Conservation (phyloP, 2,113 vertebrate species). For the Progne subis region DNA sequence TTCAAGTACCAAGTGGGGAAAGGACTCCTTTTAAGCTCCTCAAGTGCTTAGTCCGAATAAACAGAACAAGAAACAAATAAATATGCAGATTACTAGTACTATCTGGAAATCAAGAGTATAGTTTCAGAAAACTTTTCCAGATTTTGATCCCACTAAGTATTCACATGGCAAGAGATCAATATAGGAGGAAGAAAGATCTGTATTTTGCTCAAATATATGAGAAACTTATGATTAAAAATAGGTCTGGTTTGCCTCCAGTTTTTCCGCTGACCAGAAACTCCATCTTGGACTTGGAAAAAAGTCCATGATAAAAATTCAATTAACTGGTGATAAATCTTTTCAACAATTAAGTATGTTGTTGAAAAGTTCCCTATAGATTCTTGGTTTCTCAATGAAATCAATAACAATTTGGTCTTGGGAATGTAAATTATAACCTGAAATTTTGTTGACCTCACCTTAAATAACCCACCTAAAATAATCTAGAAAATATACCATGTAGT, state of each 20-base stretch:
- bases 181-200: neutral
- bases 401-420: neutral
- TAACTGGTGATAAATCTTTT: neutral
- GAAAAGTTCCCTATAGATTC: neutral
- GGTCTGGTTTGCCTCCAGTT: neutral
- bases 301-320: neutral
- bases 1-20: neutral
- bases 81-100: neutral
- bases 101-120: neutral
- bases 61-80: neutral
- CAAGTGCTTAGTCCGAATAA: neutral
- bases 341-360: neutral
- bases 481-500: neutral
- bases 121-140: neutral
- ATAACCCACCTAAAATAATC: neutral
- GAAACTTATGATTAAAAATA: neutral
- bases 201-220: neutral
- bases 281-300: neutral
- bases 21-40: neutral
- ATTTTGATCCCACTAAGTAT: neutral
- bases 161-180: neutral
- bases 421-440: neutral
- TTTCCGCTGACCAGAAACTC: neutral
- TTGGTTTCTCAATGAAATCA: neutral
- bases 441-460: neutral